Conservation (phyloP, 2,797 vertebrate genomes). For the Poecilia picta region DNA sequence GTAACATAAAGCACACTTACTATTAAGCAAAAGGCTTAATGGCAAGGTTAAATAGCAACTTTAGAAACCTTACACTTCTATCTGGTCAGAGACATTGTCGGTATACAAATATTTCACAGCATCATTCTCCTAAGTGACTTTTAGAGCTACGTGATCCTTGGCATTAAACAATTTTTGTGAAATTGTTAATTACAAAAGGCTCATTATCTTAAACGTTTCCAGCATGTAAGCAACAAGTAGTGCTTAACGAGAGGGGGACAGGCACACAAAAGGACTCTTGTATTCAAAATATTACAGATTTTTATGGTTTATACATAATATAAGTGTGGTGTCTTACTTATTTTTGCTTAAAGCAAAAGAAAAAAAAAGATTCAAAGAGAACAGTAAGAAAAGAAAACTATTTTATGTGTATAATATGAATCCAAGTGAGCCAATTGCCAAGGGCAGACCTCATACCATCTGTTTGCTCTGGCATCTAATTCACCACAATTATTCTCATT, state of each 20-base stretch:
- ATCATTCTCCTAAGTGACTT: slow-evolving; percentile 96
- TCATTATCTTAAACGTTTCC: slow-evolving; percentile 84
- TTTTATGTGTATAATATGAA: slow-evolving; percentile 74
- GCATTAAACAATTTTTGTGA: slow-evolving; percentile 79
- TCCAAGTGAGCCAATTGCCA: slow-evolving; percentile 60
- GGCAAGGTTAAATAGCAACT: slow-evolving; percentile 82
- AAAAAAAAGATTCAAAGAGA: slow-evolving; percentile 63
- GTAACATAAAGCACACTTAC: slow-evolving; percentile 96
- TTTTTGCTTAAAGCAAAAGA: slow-evolving; percentile 87
- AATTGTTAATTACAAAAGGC: slow-evolving; percentile 80
- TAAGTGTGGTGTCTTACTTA: slow-evolving; percentile 90
- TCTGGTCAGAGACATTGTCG: slow-evolving; percentile 82
- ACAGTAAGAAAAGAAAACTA: slow-evolving; percentile 51
- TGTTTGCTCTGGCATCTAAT: slow-evolving; percentile 63
- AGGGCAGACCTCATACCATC: slow-evolving; percentile 60
- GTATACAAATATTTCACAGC: slow-evolving; percentile 91
- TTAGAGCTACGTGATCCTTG: slow-evolving; percentile 92
- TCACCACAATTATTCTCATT: slow-evolving; percentile 67
- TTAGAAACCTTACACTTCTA: slow-evolving; percentile 85
- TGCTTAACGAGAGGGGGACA: slow-evolving; percentile 82
- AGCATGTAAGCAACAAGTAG: slow-evolving; percentile 84
- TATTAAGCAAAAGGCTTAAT: slow-evolving; percentile 79
- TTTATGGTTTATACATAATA: slow-evolving; percentile 95
- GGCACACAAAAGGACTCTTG: slow-evolving; percentile 88
- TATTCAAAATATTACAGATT: slow-evolving; percentile 82